Percentiles rank a stretch among this genome's conserved stretches.
phyloP scores from a whole-genome alignment of 2,113 vertebrate genomes.

The Silurus meridionalis region DNA sequence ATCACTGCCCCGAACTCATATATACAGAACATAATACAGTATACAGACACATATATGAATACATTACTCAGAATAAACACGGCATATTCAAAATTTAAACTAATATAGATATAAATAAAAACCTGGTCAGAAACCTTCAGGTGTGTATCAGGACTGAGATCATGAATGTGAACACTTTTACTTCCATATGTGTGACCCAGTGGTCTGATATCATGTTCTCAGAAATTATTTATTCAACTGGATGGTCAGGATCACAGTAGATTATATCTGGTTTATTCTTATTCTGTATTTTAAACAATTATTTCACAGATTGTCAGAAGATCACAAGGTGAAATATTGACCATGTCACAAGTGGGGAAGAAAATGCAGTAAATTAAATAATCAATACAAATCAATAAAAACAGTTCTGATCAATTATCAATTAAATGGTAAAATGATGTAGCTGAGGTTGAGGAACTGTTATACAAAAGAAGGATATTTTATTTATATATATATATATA shows the following conservation, averaged over 20 bases:
- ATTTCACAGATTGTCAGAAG: background rate
- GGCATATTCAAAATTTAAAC: background rate
- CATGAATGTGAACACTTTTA: too few relatives aligned
- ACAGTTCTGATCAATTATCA: background rate
- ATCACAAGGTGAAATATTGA: background rate
- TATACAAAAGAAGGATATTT: background rate
- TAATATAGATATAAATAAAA: background rate
- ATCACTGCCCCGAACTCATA: constrained; percentile 7
- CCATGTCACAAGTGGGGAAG: background rate
- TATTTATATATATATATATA: too few relatives aligned
- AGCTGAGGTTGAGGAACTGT: background rate
- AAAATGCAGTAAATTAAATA: background rate
- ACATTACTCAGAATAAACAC: background rate
- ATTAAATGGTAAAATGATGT: background rate
- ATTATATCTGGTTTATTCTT: background rate
- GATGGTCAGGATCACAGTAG: background rate
- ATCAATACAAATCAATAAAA: too few relatives aligned
- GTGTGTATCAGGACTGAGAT: background rate
- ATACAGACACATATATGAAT: background rate
- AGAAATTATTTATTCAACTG: too few relatives aligned
- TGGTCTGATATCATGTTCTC: too few relatives aligned
- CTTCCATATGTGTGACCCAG: too few relatives aligned
- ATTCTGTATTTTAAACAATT: background rate
- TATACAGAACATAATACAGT: background rate
- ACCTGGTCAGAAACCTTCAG: background rate